Base-by-base conservation (phyloP, 1,140 invertebrate genomes). In the Euglossa dilemma region DNA sequence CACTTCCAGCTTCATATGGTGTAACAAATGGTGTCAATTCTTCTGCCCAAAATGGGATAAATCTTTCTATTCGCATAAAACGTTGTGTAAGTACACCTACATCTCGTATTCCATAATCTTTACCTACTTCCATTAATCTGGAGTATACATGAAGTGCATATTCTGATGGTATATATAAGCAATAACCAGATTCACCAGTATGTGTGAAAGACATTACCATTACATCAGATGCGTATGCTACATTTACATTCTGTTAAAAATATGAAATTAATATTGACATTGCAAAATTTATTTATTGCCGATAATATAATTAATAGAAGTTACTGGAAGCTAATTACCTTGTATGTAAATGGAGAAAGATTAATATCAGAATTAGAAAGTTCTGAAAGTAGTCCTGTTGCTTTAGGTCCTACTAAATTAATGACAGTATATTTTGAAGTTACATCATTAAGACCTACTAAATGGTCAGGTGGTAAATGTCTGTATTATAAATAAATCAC, bases 391-490 rank as follows among this genome's bases (percentile, higher is more conserved):
- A 98, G 93, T 88, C 96, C 95, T 52, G 95, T 93, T 52, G 97
- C 96, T 93, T 97, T 96, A 7, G 97, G 97, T 36, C 97, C 98
- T 91, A 98, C 97, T 25, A 98, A 94, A 94, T 98, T 97, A 50
- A 98, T 95, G 2, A 97, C 97, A 2, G 97, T 98, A 92, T 98
- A 98, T 94, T 97, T 96, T 36, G 97, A 97, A 0, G 97, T 98
- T 4, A 98, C 96, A 90, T 98, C 97, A 80, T 95, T 96, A 14
- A 97, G 92, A 80, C 95, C 93, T 5, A 97, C 96, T 36, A 96
- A 96, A 70, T 95, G 95, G 90, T 97, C 95, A 14, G 90, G 59
- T 50, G 96, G 96, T 52, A 97, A 93, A 93, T 98, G 95, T 70
- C 92, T 93, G 64, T 54, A 23, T 63, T 54, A 79, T 67, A 63